Evolutionary conservation across 2,113 vertebrate genomes (phyloP), one percentile per base, ranked within the genome.

Genomic region (Halcyon malimbica): DNA sequence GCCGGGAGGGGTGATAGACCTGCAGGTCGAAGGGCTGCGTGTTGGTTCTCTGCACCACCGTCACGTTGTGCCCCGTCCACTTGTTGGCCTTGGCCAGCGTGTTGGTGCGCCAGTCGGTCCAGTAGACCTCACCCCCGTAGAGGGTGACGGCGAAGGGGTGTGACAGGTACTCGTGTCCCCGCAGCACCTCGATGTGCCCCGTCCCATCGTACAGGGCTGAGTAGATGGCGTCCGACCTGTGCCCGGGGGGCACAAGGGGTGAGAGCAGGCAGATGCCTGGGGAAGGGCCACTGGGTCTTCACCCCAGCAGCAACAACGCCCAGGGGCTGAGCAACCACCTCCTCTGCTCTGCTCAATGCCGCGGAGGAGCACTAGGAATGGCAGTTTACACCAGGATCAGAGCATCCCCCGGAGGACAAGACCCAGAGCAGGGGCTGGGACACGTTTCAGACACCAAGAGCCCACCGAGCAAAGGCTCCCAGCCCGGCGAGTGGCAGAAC

Each of bases 41-140:
- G 96, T 99, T 99, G 97, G 99, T 99, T 73, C 99, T 98, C 95
- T 99, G 99, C 69, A 99, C 99, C 69, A 99, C 99, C 0, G 99
- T 99, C 93, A 99, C 99, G 3, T 99, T 99, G 97, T 99, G 98
- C 71, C 99, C 99, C 0, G 99, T 99, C 99, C 99, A 99, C 96
- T 99, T 99, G 98, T 99, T 99, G 95, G 99, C 99, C 97, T 99
- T 99, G 95, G 99, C 99, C 96, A 99, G 94, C 0, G 99, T 99
- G 97, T 99, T 99, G 70, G 99, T 99, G 57, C 99, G 97, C 99
- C 99, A 99, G 98, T 99, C 99, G 0, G 99, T 99, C 99, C 99
- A 99, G 97, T 99, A 99, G 14, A 99, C 99, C 96, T 99, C 99
- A 2, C 99, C 99, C 1, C 99, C 99, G 0, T 99, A 99, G 44